Evolutionary conservation across 1,140 invertebrate genomes (phyloP).

Genomic region (Argopecten irradians): DNA sequence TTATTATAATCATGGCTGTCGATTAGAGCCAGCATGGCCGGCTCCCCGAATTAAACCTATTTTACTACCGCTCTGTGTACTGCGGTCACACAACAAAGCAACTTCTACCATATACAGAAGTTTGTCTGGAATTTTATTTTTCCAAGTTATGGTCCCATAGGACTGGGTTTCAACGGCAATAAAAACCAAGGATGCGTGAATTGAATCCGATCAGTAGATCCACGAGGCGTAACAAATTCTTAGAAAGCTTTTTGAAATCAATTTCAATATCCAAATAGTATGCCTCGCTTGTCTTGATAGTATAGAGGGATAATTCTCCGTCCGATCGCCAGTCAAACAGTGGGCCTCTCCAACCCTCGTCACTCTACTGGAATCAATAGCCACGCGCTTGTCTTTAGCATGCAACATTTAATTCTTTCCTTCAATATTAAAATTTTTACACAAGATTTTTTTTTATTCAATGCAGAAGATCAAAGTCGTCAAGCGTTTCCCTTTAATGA

Average conservation of each 20-base stretch:
- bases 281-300: not conserved
- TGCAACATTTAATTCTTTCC: constrained; percentile 22
- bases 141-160: constrained; percentile 20
- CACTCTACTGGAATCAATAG: not conserved
- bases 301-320: not conserved
- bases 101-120: constrained; percentile 1
- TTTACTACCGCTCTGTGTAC: not conserved
- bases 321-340: not conserved
- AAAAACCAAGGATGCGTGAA: not conserved
- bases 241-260: constrained; percentile 23
- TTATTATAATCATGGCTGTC: constrained; percentile 4
- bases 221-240: constrained; percentile 1
- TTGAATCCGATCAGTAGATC: constrained; percentile 16
- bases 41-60: not conserved
- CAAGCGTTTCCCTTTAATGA: constrained; percentile 5
- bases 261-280: constrained; percentile 23
- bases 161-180: not conserved
- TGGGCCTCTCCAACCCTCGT: not conserved
- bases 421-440: constrained; percentile 23
- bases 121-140: constrained; percentile 18
- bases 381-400: not conserved
- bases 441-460: not conserved
- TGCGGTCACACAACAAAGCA: not conserved
- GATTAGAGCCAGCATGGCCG: not conserved
- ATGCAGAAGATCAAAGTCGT: not conserved